These are phyloP conservation scores for Drosophila sp. DNA, from an alignment of 1,140 invertebrate species.

Conservation along the genomic window DNA sequence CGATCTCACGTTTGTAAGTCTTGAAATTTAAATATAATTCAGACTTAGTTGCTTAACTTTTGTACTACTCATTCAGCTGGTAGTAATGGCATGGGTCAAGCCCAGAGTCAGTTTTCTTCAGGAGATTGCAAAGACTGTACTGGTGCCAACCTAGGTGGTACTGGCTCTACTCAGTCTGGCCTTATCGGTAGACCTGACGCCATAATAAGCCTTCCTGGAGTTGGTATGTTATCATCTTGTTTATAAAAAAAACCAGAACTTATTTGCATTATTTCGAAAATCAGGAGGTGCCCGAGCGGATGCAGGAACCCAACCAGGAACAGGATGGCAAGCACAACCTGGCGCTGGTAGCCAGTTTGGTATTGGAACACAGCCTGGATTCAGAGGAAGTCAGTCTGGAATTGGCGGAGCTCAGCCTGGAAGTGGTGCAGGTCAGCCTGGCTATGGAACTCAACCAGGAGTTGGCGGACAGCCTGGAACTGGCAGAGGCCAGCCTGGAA, in stretches of 20 bases:
- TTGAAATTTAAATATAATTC: neutral
- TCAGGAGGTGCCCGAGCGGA: slow-evolving; percentile 24
- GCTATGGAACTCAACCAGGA: slow-evolving; percentile 19
- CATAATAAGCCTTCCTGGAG: slow-evolving; percentile 60
- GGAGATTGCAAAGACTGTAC: slow-evolving; percentile 85
- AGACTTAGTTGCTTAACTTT: neutral
- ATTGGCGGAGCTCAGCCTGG: slow-evolving; percentile 28
- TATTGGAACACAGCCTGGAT: slow-evolving; percentile 21
- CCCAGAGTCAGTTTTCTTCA: slow-evolving; percentile 89
- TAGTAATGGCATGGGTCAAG: slow-evolving; percentile 91
- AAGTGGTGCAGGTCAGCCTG: slow-evolving; percentile 7
- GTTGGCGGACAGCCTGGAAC: slow-evolving; percentile 12
- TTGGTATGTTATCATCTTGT: slow-evolving; percentile 33
- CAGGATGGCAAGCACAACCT: slow-evolving; percentile 12
- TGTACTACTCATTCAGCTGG: slow-evolving; percentile 85
- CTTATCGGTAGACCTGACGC: slow-evolving; percentile 53
- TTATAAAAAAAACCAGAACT: neutral
- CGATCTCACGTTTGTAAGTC: slow-evolving; percentile 90
- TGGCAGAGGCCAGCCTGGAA: slow-evolving; percentile 14
- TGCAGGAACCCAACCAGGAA: slow-evolving; percentile 21
- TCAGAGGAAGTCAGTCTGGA: slow-evolving; percentile 26
- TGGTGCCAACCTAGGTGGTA: slow-evolving; percentile 39
- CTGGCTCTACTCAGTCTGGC: slow-evolving; percentile 9
- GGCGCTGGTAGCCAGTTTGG: slow-evolving; percentile 10
- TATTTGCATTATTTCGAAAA: neutral